These are phyloP conservation scores for Thymallus thymallus DNA, from an alignment of 2,113 vertebrate species.

Conservation along the genomic window DNA sequence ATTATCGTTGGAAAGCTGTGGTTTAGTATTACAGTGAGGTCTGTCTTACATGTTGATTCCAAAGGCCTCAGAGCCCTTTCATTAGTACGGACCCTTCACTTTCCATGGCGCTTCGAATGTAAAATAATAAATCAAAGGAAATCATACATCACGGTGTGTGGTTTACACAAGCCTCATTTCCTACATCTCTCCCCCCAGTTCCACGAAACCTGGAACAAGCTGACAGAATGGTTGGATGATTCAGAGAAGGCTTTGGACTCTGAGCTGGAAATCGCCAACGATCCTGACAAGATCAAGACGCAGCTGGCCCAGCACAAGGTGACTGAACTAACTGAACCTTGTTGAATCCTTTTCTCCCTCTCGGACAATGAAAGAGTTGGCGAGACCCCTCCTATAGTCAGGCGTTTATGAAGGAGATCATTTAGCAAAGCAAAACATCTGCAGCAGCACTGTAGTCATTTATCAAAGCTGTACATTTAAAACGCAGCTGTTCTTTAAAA, in stretches of 20 bases:
- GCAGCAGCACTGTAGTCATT: neutral
- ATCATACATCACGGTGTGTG: constrained; percentile 15
- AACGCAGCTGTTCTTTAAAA: constrained; percentile 21
- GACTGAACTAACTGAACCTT: constrained; percentile 52
- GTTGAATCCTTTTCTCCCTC: constrained; percentile 1
- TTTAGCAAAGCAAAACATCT: constrained; percentile 8
- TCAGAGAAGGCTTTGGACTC: constrained; percentile 90
- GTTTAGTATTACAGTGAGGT: constrained; percentile 24
- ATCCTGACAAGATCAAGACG: constrained; percentile 94
- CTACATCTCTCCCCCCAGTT: constrained; percentile 76
- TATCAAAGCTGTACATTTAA: constrained; percentile 25
- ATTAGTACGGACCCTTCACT: constrained; percentile 15
- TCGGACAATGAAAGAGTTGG: neutral
- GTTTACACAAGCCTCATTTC: constrained; percentile 17
- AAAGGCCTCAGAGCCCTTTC: constrained; percentile 30
- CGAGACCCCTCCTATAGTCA: neutral
- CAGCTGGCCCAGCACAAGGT: constrained; percentile 96
- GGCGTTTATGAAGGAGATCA: neutral
- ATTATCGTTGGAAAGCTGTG: constrained; percentile 40
- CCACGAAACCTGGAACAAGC: constrained; percentile 93
- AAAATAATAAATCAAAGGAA: constrained; percentile 45
- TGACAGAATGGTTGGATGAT: constrained; percentile 96
- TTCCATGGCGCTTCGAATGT: constrained; percentile 18
- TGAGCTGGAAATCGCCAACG: constrained; percentile 96
- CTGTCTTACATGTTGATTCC: constrained; percentile 31